Evolutionary conservation across 2,888 invertebrate genomes (phyloP).

Genomic region (Lottia scabra): DNA sequence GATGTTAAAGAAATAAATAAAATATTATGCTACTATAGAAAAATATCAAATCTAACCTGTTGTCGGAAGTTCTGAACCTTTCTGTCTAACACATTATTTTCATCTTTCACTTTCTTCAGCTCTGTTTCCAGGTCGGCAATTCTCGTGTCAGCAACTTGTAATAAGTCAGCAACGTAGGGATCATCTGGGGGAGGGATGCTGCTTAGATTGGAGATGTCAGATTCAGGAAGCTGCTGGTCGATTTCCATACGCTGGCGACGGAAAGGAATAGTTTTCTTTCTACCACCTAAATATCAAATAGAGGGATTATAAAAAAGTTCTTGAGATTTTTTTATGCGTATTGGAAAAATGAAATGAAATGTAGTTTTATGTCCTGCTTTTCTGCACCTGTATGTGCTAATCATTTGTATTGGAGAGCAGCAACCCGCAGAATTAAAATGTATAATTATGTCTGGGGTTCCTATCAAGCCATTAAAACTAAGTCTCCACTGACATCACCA

Average conservation of each 20-base stretch:
- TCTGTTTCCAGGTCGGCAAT: slow-evolving; percentile 62
- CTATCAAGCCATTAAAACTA: no score
- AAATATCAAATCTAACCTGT: slow-evolving; percentile 54
- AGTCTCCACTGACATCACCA: no score
- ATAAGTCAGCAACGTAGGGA: slow-evolving; percentile 66
- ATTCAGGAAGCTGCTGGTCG: slow-evolving; percentile 60
- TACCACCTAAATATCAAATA: slow-evolving; percentile 55
- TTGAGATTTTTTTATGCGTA: no score
- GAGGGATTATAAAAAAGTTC: background rate
- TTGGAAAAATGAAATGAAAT: no score
- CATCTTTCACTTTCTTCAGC: slow-evolving; percentile 47
- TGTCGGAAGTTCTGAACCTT: slow-evolving; percentile 63
- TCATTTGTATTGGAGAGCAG: no score
- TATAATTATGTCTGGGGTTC: no score
- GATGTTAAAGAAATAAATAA: background rate
- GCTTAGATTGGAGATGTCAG: slow-evolving; percentile 31
- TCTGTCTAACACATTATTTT: slow-evolving; percentile 59
- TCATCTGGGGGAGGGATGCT: slow-evolving; percentile 54
- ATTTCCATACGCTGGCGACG: slow-evolving; percentile 69
- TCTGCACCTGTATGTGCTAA: no score
- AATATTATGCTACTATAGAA: background rate
- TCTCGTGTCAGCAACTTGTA: slow-evolving; percentile 66
- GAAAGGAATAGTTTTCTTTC: slow-evolving; percentile 68
- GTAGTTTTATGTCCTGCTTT: no score
- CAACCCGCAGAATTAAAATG: no score